Conservation (phyloP, 2,888 invertebrate genomes). For the Strigamia maritima region DNA sequence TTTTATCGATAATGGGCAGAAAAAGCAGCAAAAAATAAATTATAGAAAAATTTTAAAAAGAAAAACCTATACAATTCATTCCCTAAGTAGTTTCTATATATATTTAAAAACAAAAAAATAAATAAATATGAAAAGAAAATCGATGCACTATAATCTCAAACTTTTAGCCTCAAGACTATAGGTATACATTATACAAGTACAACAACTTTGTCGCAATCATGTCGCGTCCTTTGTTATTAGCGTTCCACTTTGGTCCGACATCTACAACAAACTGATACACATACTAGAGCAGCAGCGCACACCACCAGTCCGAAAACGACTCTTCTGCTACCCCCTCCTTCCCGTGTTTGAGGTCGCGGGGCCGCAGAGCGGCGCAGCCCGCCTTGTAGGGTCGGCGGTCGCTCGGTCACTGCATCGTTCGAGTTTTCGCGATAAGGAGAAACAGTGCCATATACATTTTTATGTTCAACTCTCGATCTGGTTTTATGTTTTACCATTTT, state of each 20-base stretch:
- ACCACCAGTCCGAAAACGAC: not conserved
- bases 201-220: not conserved
- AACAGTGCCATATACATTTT: slow-evolving; percentile 15
- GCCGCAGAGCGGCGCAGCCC: not conserved
- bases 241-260: not conserved
- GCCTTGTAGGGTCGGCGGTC: slow-evolving; percentile 1
- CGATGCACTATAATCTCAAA: too few species aligned
- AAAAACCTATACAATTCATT: not conserved
- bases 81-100: not conserved
- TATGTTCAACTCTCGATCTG: not conserved
- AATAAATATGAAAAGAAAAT: not conserved
- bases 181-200: too few species aligned
- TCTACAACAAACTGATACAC: not conserved
- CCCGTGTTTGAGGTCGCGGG: slow-evolving; percentile 15
- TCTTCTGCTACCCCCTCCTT: not conserved
- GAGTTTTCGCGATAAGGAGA: not conserved
- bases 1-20: not conserved
- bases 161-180: too few species aligned
- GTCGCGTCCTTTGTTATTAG: not conserved
- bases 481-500: not conserved
- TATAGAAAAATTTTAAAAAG: not conserved
- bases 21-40: not conserved
- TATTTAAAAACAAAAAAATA: not conserved
- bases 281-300: not conserved
- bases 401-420: slow-evolving; percentile 10